phyloP scores from a whole-genome alignment of 2,888 invertebrate genomes.

The Nomada fabriciana region DNA sequence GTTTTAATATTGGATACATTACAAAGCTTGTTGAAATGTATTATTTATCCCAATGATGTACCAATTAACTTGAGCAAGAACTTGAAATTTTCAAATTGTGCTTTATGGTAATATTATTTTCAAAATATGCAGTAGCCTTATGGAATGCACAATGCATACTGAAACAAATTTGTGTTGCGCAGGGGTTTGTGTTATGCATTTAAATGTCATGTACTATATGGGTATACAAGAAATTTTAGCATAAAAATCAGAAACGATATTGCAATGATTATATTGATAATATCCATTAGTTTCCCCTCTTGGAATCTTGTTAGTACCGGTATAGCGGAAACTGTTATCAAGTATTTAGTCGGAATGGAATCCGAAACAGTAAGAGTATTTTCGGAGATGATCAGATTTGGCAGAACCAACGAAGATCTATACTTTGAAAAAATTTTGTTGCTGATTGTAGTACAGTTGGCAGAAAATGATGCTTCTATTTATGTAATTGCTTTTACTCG shows the following conservation, averaged over 20 bases:
- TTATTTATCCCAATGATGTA: slow-evolving; percentile 51
- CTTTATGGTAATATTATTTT: slow-evolving; percentile 73
- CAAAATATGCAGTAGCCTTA: not conserved
- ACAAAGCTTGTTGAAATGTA: slow-evolving; percentile 71
- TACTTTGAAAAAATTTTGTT: slow-evolving; percentile 81
- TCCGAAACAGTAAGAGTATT: slow-evolving; percentile 73
- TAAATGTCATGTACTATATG: slow-evolving; percentile 66
- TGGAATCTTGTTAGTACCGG: slow-evolving; percentile 75
- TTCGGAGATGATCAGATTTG: slow-evolving; percentile 71
- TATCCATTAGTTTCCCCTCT: slow-evolving; percentile 66
- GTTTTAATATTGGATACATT: slow-evolving; percentile 70
- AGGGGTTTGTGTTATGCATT: slow-evolving; percentile 76
- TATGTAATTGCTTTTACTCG: slow-evolving; percentile 63
- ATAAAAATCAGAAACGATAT: slow-evolving; percentile 78
- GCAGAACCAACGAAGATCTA: slow-evolving; percentile 73
- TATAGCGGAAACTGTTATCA: slow-evolving; percentile 76
- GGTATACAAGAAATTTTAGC: slow-evolving; percentile 65
- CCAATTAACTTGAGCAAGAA: slow-evolving; percentile 40
- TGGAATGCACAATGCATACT: not conserved
- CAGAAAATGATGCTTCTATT: slow-evolving; percentile 66
- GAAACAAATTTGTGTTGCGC: slow-evolving; percentile 3
- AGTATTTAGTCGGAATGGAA: slow-evolving; percentile 75
- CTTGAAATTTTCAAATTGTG: slow-evolving; percentile 50
- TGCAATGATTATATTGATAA: slow-evolving; percentile 74
- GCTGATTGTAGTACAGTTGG: slow-evolving; percentile 72